Percentiles rank a stretch among this genome's conserved stretches.
These are phyloP conservation scores for Salarias fasciatus DNA, from an alignment of 2,797 vertebrate genomes.

Conservation along the genomic window DNA sequence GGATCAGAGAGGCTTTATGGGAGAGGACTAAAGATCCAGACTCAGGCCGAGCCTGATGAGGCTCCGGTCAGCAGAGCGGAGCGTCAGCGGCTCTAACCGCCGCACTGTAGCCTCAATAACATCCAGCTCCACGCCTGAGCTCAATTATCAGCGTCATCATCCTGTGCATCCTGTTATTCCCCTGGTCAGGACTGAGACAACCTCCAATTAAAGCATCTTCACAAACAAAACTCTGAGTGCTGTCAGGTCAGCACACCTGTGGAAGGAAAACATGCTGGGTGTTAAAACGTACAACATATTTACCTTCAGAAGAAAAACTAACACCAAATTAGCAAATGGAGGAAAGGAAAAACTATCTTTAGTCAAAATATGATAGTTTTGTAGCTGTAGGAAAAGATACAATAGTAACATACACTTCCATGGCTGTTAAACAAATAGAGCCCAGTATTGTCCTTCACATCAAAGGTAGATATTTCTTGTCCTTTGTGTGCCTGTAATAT, in stretches of 20 bases:
- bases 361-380: too few relatives aligned
- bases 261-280: background rate
- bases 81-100: conserved; percentile 42
- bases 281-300: background rate
- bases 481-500: too few relatives aligned
- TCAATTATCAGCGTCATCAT: conserved; percentile 46
- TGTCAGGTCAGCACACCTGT: conserved; percentile 1
- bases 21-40: conserved; percentile 7
- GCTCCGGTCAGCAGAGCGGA: conserved; percentile 18
- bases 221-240: conserved; percentile 1
- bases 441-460: too few relatives aligned
- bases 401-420: too few relatives aligned
- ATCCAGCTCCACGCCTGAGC: conserved; percentile 50
- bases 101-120: conserved; percentile 32
- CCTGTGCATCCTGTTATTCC: conserved; percentile 33
- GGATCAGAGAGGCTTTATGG: conserved; percentile 23
- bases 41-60: conserved; percentile 20
- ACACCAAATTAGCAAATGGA: too few relatives aligned
- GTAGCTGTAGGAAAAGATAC: too few relatives aligned
- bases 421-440: too few relatives aligned
- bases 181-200: conserved; percentile 32
- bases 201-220: conserved; percentile 16
- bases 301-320: background rate
- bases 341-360: too few relatives aligned
- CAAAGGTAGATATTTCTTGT: too few relatives aligned